Percentiles rank a stretch among this genome's conserved stretches.
Conservation (phyloP, 2,888 invertebrate species). For the Hydrotaea cyrtoneurina region DNA sequence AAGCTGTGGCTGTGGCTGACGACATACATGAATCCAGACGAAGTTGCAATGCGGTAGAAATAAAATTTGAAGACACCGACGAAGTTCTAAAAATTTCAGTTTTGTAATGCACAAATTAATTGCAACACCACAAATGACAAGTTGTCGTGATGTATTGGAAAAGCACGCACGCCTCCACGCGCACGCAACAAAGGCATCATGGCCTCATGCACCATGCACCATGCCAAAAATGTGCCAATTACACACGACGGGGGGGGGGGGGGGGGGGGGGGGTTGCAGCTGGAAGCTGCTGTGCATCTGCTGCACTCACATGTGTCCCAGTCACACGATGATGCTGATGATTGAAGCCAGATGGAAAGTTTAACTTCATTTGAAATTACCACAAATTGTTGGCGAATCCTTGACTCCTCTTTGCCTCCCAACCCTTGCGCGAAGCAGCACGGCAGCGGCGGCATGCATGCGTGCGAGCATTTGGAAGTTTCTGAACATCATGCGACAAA, state of each 20-base stretch:
- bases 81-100: slow-evolving; percentile 28
- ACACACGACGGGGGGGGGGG: slow-evolving; percentile 28
- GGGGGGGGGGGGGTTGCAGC: no score
- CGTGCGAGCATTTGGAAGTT: slow-evolving; percentile 9
- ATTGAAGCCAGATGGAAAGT: slow-evolving; percentile 23
- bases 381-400: slow-evolving; percentile 35
- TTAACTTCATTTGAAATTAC: slow-evolving; percentile 34
- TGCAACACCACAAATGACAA: slow-evolving; percentile 67
- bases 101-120: slow-evolving; percentile 66
- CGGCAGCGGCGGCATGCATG: background rate
- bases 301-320: background rate
- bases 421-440: background rate
- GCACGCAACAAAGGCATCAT: background rate
- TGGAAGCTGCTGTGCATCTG: no score
- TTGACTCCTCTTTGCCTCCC: background rate
- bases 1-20: no score
- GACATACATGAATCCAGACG: background rate
- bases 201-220: background rate
- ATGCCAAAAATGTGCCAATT: slow-evolving; percentile 44
- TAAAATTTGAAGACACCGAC: background rate
- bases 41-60: background rate
- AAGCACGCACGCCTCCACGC: slow-evolving; percentile 47
- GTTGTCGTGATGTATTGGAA: slow-evolving; percentile 66
- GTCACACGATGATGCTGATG: background rate
- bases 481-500: slow-evolving; percentile 33